Conservation (phyloP, 2,888 invertebrate species). For the Artemia sinica region DNA sequence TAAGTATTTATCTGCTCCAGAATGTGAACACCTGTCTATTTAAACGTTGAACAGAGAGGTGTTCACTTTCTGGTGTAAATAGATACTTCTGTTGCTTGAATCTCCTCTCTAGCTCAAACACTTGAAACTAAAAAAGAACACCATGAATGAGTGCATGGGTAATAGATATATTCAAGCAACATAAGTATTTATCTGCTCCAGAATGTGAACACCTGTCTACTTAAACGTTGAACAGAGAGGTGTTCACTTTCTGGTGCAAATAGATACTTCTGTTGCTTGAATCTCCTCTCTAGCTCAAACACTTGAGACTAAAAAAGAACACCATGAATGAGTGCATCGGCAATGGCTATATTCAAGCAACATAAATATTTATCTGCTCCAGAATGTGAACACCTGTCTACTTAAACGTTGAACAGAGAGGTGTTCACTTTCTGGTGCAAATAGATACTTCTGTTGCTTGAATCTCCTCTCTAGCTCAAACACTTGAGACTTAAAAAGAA, state of each 20-base stretch:
- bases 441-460: slow-evolving; percentile 69
- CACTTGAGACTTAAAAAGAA: slow-evolving; percentile 41
- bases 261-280: slow-evolving; percentile 70
- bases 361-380: too few relatives aligned
- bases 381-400: too few relatives aligned
- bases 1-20: too few relatives aligned
- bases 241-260: slow-evolving; percentile 82
- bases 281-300: slow-evolving; percentile 66
- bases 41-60: slow-evolving; percentile 47
- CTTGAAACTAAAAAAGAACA: slow-evolving; percentile 37
- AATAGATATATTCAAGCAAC: too few relatives aligned
- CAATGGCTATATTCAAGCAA: too few relatives aligned
- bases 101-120: slow-evolving; percentile 65
- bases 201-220: too few relatives aligned
- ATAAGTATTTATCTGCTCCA: too few relatives aligned
- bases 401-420: slow-evolving; percentile 44
- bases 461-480: slow-evolving; percentile 71
- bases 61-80: slow-evolving; percentile 77
- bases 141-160: background rate
- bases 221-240: slow-evolving; percentile 44
- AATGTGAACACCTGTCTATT: too few relatives aligned
- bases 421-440: slow-evolving; percentile 77
- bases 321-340: background rate
- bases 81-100: slow-evolving; percentile 76
- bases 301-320: slow-evolving; percentile 41